Base-by-base conservation (phyloP, 2,888 invertebrate genomes). In the Drosophila mettleri region DNA sequence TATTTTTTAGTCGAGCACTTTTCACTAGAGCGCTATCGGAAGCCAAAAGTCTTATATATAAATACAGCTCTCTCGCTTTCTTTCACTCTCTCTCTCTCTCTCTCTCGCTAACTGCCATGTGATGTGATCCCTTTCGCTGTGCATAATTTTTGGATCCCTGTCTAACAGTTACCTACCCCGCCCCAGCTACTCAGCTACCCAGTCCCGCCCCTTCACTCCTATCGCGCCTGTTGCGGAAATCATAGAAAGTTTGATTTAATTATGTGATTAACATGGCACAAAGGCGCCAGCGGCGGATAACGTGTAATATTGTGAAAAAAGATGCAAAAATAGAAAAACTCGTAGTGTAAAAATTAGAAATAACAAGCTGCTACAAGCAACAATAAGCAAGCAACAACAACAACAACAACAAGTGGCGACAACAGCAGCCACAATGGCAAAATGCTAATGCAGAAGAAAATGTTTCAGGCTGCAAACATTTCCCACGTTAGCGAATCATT, bases 211-310 rank as follows among this genome's bases (percentile, higher is more conserved):
- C 9, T 6, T 18, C 49, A 3, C 22, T 34, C 49, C 38, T 52
- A 55, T 60, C 41, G 59, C 14, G n/a, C 9, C 24, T 18, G 48
- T 69, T 73, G 66, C 79, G 81, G 83, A 83, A 86, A 83, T 78
- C 78, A 74, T 83, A 80, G 83, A 84, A 86, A 84, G 83, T 82
- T 86, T 74, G 80, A 86, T 86, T 83, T 84, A 86, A 84, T 84
- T 84, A 84, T 83, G 76, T 83, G 84, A 86, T 84, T 84, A 84
- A 80, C 86, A 78, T 84, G 72, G 73, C 74, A 86, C 75, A 86
- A 82, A 82, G 82, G 82, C 71, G 69, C 82, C 72, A 64, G 8
- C 54, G 33, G 16, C 39, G 18, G 34, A 36, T 36, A 77, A 78
- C 78, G 64, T 78, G 80, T 72, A 80, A 83, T 80, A 83, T 71